Base-by-base conservation (phyloP, 2,797 vertebrate genomes). In the Takifugu ocellatus region DNA sequence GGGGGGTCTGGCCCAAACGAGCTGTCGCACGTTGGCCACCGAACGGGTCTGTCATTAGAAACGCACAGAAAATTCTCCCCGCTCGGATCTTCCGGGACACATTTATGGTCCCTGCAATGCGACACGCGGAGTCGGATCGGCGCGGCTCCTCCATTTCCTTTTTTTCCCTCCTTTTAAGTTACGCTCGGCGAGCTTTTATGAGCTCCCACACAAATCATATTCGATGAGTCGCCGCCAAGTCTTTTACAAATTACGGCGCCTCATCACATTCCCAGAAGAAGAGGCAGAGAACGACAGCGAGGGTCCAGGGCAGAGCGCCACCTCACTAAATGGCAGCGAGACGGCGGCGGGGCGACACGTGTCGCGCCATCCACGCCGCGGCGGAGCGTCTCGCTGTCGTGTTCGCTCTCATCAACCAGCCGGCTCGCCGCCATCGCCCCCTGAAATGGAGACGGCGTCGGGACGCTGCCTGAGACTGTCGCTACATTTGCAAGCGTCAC, bases 161-260 rank as follows among this genome's bases (percentile, higher is more conserved):
- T 21, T 17, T 17, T 6, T 3, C 39, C 11, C 39, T 83, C 87
- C 79, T 84, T 84, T 81, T 79, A 88, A 84, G 84, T 84, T 85
- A 80, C 79, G 85, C 86, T 79, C 67, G 81, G 77, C 29, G 63
- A 67, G 81, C 47, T 79, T 89, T 88, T 85, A 87, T 78, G 86
- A 85, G 84, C 76, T 73, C 53, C 79, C 49, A 79, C 81, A 90
- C 87, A 87, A 86, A 88, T 87, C 87, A 84, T 73, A 83, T 86
- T 72, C 81, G 83, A 85, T 74, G 82, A 84, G 74, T 88, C 81
- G 78, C 83, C 81, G 76, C 73, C 78, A 39, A 85, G 84, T 86
- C 82, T 48, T 72, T 80, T 84, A 78, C 82, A 83, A 78, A 84
- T 85, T 78, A 79, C 87, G 64, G 75, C 82, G 72, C 72, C 81